A percentile compares a stretch with the other conserved stretches of the same genome.
phyloP scores from a whole-genome alignment of 2,888 invertebrate genomes.

The Synergus laeviventris region DNA sequence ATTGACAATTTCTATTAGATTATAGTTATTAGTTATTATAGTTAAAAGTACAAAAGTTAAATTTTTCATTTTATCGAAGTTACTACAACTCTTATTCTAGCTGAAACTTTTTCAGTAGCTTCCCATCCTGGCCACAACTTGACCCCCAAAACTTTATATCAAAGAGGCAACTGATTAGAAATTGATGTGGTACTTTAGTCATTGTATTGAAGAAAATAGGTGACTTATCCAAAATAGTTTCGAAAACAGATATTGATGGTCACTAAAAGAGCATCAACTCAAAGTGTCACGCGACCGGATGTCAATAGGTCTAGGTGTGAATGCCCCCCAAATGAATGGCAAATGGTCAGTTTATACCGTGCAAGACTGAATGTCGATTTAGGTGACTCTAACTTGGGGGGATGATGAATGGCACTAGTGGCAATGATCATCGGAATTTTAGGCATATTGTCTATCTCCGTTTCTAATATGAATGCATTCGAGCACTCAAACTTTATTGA shows the following conservation, averaged over 20 bases:
- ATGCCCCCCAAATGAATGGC: conserved; percentile 47
- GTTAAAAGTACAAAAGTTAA: too few species aligned
- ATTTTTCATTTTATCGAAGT: too few species aligned
- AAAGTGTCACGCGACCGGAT: conserved; percentile 25
- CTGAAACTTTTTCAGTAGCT: not conserved
- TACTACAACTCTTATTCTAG: not conserved
- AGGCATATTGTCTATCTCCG: conserved; percentile 21
- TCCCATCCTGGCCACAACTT: not conserved
- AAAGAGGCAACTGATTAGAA: conserved; percentile 31
- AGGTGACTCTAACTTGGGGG: conserved; percentile 5
- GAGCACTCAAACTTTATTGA: conserved; percentile 13
- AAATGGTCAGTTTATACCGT: conserved; percentile 43
- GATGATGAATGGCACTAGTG: conserved; percentile 30
- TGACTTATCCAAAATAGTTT: conserved; percentile 3
- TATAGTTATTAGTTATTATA: too few species aligned
- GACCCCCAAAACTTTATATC: not conserved
- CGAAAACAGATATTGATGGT: conserved; percentile 19
- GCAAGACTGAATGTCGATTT: conserved; percentile 37
- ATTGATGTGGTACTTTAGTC: not conserved
- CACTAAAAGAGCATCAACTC: conserved; percentile 3
- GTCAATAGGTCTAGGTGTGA: conserved; percentile 37
- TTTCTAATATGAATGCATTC: conserved; percentile 8
- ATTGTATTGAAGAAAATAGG: conserved; percentile 4
- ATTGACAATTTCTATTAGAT: not conserved
- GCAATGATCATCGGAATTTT: conserved; percentile 32